These are phyloP conservation scores for Onchidella celtica DNA, from an alignment of 2,888 invertebrate species.

Conservation along the genomic window DNA sequence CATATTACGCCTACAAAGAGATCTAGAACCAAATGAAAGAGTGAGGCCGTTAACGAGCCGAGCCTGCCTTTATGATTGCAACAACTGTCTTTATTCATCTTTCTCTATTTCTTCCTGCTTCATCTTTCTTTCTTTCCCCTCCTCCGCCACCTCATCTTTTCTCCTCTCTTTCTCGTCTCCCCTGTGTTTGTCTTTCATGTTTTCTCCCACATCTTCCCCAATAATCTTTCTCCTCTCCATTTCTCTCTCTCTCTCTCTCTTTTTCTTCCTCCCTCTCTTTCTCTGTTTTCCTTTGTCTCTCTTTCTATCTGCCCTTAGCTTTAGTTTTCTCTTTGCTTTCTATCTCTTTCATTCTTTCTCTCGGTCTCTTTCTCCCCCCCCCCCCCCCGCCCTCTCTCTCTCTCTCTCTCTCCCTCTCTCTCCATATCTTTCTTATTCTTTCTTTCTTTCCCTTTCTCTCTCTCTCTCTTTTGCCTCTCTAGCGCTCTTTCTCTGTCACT, in stretches of 20 bases:
- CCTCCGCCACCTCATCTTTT: neutral
- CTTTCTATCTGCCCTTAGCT: too few species aligned
- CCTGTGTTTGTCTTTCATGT: neutral
- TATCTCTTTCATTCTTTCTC: too few species aligned
- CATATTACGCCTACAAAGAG: too few species aligned
- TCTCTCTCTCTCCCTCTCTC: neutral
- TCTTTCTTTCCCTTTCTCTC: neutral
- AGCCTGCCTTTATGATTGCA: neutral
- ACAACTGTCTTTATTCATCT: neutral
- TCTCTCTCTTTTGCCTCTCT: neutral
- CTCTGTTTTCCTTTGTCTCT: neutral
- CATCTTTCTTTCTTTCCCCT: neutral
- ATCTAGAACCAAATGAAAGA: too few species aligned
- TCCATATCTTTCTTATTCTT: neutral
- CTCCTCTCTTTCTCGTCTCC: neutral
- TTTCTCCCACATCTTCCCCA: too few species aligned
- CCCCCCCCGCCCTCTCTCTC: neutral
- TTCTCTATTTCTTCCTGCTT: neutral
- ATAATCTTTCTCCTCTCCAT: neutral
- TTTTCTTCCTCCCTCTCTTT: conserved; percentile 7
- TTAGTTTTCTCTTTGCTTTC: neutral
- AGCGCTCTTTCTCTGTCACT: neutral
- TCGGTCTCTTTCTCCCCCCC: too few species aligned
- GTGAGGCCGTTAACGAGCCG: neutral
- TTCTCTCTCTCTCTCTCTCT: neutral